Evolutionary conservation across 2,113 vertebrate species (phyloP).

Genomic region (Dicaeum eximium): DNA sequence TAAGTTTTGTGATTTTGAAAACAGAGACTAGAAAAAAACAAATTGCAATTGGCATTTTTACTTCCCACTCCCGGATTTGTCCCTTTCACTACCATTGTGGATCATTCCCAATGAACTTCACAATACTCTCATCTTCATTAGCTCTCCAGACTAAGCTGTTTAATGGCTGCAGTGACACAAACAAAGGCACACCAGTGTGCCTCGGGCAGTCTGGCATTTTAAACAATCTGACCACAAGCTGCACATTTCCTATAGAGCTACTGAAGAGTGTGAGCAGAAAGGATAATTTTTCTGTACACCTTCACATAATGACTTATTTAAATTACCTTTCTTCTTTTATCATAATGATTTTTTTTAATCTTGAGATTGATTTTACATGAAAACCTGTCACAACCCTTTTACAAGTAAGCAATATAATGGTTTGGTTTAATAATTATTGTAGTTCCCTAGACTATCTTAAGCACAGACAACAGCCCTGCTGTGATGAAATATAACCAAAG

Average conservation of each 20-base stretch:
- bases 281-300: neutral
- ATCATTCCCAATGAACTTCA: neutral
- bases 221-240: neutral
- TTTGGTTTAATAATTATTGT: conserved; percentile 54
- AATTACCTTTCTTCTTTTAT: conserved; percentile 1
- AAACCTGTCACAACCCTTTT: neutral
- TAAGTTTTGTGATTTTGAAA: neutral
- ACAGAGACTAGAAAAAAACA: neutral
- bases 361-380: conserved; percentile 41
- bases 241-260: neutral
- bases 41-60: neutral
- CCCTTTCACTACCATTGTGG: neutral
- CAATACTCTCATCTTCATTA: neutral
- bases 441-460: neutral
- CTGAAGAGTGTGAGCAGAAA: neutral
- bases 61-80: neutral
- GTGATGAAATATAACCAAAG: conserved; percentile 59
- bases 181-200: neutral
- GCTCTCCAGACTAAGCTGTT: neutral
- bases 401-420: conserved; percentile 4
- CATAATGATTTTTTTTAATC: conserved; percentile 18
- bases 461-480: neutral
- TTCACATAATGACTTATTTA: conserved; percentile 7
- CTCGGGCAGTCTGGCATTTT: neutral
- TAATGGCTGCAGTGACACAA: neutral